Evolutionary conservation across 2,113 vertebrate species (phyloP).

Genomic region (Sylvia atricapilla): DNA sequence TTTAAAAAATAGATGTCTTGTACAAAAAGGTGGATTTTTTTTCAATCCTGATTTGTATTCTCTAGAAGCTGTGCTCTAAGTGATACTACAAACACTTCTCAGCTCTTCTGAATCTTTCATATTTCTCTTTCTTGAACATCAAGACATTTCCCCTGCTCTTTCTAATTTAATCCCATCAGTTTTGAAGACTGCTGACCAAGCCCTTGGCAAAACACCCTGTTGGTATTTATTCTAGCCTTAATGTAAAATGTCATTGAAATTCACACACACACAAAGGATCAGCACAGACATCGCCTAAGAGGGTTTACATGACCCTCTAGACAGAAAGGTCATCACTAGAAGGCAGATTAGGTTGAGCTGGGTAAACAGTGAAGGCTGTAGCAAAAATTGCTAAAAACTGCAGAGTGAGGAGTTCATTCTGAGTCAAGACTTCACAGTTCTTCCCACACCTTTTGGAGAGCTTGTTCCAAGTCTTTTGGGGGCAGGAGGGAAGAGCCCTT

Average conservation of each 20-base stretch:
- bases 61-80: background rate
- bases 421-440: background rate
- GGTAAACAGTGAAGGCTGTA: background rate
- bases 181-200: constrained; percentile 22
- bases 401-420: background rate
- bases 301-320: constrained; percentile 22
- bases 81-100: background rate
- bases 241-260: constrained; percentile 29
- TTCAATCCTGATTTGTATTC: background rate
- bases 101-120: background rate
- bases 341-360: background rate
- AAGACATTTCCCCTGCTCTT: background rate
- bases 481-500: background rate
- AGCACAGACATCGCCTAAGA: background rate
- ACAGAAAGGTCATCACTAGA: background rate
- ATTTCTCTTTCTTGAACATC: background rate
- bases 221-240: constrained; percentile 34
- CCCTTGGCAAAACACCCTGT: background rate
- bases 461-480: background rate
- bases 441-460: background rate
- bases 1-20: background rate
- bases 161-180: background rate
- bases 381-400: background rate
- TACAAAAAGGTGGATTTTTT: background rate
- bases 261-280: background rate